Evolutionary conservation across 2,888 invertebrate species (phyloP), one percentile per base, ranked within the genome.

Genomic region (Drosophila neoperkinsi): DNA sequence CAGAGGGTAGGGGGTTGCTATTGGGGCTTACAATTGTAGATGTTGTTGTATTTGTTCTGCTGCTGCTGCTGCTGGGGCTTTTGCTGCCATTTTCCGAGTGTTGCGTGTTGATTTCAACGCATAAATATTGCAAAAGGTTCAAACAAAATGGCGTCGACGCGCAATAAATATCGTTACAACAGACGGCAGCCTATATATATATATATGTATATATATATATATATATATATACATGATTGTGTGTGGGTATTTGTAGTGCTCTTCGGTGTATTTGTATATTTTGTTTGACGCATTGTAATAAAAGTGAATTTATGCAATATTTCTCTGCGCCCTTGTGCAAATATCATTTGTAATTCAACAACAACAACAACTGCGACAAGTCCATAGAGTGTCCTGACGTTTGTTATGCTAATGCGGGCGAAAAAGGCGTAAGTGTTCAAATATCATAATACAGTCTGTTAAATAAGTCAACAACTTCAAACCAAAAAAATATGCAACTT

Each of bases 91-190:
- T 71, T 67, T 80, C 50, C 71, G 81, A 81, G 82, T 82, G 87
- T 79, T 87, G 87, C 89, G 87, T 87, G 87, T 87, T 87, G 89
- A 87, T 84, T 89, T 88, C 89, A 85, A 89, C 87, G 87, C 90
- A 88, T 88, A 88, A 88, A 88, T 88, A 85, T 88, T 87, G 77
- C 88, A 87, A 80, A 81, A 79, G 89, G 88, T 87, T 89, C 85
- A 85, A 85, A 87, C 87, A 87, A 87, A 87, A 87, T 87, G 87
- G 87, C 87, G 87, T 87, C 87, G 85, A 89, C 89, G 89, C 85
- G 89, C 88, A 83, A 84, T 88, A 86, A 86, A 88, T 88, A 86
- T 86, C 74, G 79, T 74, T 74, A 61, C 84, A 69, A 66, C 72
- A 64, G 67, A 34, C 52, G 30, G 52, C 43, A 33, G 56, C 55